Evolutionary conservation across 2,888 invertebrate species (phyloP), one percentile per base, ranked within the genome.

Genomic region (Muscina levida): DNA sequence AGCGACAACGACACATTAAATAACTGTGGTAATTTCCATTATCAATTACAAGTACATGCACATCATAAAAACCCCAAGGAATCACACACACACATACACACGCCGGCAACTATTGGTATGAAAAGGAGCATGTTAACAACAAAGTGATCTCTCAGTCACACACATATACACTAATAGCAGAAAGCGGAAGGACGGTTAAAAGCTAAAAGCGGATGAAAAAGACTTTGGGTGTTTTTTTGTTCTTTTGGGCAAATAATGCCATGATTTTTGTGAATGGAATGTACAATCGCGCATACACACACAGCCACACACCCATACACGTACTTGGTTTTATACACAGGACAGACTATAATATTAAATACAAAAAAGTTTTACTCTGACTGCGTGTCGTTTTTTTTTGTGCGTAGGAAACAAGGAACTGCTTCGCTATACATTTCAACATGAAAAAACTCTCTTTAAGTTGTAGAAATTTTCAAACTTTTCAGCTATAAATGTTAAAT

Each of bases 11-110:
- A 51, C 59, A 72, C 59, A 72, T 72, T 72, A 59, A 72, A 72
- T 62, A 59, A 72, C 62, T 51, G 62, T 42, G 67, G 79, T 81
- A 73, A 79, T 79, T 82, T 83, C 82, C 83, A 82, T 82, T 83
- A 83, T 83, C 83, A 82, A 82, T 83, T 82, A 83, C 82, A 78
- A 66, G 57, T 11, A 59, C 75, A 73, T 70, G 71, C 68, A 75
- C 31, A 67, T 62, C 72, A 72, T 57, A 71, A 39, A 39, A 39
- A 62, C 46, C 24, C 62, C 48, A 72, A 62, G 42, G 62, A 42
- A 42, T 22, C 22, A 51, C 19, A 19, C 42, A 15, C 19, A 62
- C 19, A 42, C 42, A 22, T 1, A 42, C 62, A 62, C 42, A 13
- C 24, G 24, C 1, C 17, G 5, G 8, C 8, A 51, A 10, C 22